Evolutionary conservation across 2,113 vertebrate species (phyloP).

Genomic region (Abramis brama): DNA sequence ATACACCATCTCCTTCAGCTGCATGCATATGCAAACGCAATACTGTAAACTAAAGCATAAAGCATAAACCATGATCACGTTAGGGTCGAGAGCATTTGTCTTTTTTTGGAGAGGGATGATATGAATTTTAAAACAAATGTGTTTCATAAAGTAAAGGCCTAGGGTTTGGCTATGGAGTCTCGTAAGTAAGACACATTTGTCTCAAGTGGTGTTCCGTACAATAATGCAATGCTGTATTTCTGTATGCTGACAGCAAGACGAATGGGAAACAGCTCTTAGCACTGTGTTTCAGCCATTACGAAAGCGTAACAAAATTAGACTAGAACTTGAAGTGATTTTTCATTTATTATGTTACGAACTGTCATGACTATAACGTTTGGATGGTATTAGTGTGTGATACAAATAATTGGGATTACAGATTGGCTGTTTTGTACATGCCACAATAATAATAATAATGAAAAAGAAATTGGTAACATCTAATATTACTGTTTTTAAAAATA

Average conservation of each 20-base stretch:
- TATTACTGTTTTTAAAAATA: too few relatives aligned
- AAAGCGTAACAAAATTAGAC: background rate
- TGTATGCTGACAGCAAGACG: slow-evolving; percentile 36
- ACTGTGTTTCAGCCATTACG: background rate
- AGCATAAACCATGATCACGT: background rate
- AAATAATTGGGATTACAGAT: background rate
- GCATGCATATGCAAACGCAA: background rate
- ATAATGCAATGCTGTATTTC: background rate
- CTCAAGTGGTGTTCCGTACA: slow-evolving; percentile 19
- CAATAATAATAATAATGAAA: background rate
- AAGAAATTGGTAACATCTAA: background rate
- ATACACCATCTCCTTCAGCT: background rate
- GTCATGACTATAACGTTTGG: background rate
- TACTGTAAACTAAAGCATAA: background rate
- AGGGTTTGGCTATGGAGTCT: slow-evolving; percentile 1
- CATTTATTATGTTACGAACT: background rate
- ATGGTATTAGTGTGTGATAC: background rate
- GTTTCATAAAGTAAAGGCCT: slow-evolving; percentile 19
- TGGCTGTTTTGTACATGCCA: background rate
- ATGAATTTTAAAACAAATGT: slow-evolving; percentile 30
- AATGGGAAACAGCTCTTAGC: background rate
- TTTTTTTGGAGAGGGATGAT: slow-evolving; percentile 2
- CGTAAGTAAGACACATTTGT: slow-evolving; percentile 28
- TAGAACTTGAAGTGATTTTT: background rate
- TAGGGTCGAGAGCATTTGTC: background rate